Evolutionary conservation across 2,888 invertebrate species (phyloP), one percentile per base, ranked within the genome.

Genomic region (Caenorhabditis sp.): DNA sequence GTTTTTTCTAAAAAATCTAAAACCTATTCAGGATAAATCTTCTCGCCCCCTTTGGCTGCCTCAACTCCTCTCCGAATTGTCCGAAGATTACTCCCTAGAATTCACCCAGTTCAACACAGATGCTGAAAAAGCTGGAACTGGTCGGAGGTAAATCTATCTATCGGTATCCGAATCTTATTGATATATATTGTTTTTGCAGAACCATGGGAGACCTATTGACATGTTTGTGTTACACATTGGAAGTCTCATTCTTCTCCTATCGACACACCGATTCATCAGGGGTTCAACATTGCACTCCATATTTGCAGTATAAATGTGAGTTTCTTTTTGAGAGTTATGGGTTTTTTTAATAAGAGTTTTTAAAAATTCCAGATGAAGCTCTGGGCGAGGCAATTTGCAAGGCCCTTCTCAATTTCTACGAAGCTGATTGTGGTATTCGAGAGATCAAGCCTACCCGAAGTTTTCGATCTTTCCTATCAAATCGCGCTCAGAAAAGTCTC

Each of bases 21-120:
- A 50, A 50, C 14, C 7, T 7, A 56, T 64, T 49, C 53, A 68
- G 68, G 68, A 73, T 20, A 73, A 68, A 53, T 26, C 68, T 25
- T 62, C 68, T 10, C 56, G 88, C 14, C 67, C 95, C 31, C 93
- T 95, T 57, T 93, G 97, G 2, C 93, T 97, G 84, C 97, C 97
- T 0, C 95, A 97, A 89, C 91, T 97, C 72, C 91, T 97, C 68
- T 92, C 93, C 56, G 92, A 92, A 82, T 93, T 94, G 78, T 92
- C 95, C 0, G 94, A 94, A 84, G 97, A 97, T 84, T 97, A 95
- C 90, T 92, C 92, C 31, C 88, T 92, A 8, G 91, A 92, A 54
- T 93, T 93, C 87, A 95, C 95, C 63, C 93, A 95, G 91, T 97
- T 93, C 90, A 97, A 97, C 90, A 91, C 94, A 20, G 97, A 97